phyloP scores from a whole-genome alignment of 2,888 invertebrate genomes.

The Papilio elwesi region DNA sequence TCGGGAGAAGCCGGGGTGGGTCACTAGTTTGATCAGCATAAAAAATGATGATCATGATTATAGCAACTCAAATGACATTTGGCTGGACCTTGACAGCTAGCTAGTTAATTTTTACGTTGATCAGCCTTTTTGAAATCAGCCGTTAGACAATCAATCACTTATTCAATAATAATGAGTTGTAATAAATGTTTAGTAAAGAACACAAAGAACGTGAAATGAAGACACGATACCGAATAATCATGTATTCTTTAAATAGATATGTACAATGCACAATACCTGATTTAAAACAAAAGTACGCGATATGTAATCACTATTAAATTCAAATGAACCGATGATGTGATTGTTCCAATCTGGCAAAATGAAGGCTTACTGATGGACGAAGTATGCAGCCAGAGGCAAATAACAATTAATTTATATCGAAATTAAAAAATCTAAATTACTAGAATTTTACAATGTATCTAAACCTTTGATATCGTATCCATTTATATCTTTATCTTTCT shows the following conservation, averaged over 20 bases:
- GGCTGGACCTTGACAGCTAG: no score
- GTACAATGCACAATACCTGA: slow-evolving; percentile 40
- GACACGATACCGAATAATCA: background rate
- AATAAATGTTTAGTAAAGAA: background rate
- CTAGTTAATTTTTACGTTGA: no score
- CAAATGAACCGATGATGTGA: slow-evolving; percentile 27
- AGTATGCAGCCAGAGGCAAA: background rate
- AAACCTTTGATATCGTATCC: no score
- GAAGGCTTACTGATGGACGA: background rate
- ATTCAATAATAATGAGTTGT: background rate
- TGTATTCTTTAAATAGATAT: slow-evolving; percentile 27
- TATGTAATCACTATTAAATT: slow-evolving; percentile 40
- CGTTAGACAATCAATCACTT: background rate
- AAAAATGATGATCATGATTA: no score
- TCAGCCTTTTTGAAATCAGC: no score
- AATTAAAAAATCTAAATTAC: no score
- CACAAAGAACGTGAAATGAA: background rate
- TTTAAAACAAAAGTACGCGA: slow-evolving; percentile 46
- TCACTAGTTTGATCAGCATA: no score
- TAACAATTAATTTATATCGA: no score
- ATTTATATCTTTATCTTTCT: no score
- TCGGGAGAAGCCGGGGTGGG: no score
- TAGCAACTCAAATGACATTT: no score
- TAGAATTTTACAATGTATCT: no score
- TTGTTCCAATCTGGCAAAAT: slow-evolving; percentile 30